These are phyloP conservation scores for Drosophila equinoxialis DNA, from an alignment of 1,140 invertebrate species.

Conservation along the genomic window DNA sequence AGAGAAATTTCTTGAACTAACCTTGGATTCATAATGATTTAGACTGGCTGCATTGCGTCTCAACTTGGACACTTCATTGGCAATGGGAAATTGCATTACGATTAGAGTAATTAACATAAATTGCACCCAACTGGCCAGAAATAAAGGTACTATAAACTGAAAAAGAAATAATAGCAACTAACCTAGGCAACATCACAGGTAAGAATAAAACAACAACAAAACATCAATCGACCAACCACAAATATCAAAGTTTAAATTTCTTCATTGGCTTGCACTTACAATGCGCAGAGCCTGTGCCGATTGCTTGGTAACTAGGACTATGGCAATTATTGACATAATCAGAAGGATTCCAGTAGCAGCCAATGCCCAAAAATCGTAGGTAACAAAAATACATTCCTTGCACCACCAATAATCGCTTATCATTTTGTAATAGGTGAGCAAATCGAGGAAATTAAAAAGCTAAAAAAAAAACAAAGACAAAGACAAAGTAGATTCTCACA, in stretches of 20 bases:
- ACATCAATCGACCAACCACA: too few relatives aligned
- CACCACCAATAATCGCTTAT: background rate
- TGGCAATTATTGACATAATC: background rate
- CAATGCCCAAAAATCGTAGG: slow-evolving; percentile 4
- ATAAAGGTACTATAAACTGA: slow-evolving; percentile 29
- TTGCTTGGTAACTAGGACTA: background rate
- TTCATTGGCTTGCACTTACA: slow-evolving; percentile 26
- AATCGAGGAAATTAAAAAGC: background rate
- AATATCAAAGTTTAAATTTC: too few relatives aligned
- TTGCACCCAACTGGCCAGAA: slow-evolving; percentile 37
- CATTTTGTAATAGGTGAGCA: background rate
- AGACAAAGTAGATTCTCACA: background rate
- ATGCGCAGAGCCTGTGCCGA: slow-evolving; percentile 3
- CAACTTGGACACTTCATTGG: background rate
- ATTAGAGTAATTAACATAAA: slow-evolving; percentile 41
- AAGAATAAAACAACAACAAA: too few relatives aligned
- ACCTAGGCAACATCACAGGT: too few relatives aligned
- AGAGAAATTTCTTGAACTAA: background rate
- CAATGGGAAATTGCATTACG: background rate
- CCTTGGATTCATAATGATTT: background rate
- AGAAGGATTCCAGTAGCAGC: background rate
- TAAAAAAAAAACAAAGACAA: background rate
- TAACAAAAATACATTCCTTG: background rate
- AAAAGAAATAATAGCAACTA: background rate
- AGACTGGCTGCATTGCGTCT: background rate